Evolutionary conservation across 2,888 invertebrate species (phyloP), one percentile per base, ranked within the genome.

Genomic region (Tineola bisselliella): DNA sequence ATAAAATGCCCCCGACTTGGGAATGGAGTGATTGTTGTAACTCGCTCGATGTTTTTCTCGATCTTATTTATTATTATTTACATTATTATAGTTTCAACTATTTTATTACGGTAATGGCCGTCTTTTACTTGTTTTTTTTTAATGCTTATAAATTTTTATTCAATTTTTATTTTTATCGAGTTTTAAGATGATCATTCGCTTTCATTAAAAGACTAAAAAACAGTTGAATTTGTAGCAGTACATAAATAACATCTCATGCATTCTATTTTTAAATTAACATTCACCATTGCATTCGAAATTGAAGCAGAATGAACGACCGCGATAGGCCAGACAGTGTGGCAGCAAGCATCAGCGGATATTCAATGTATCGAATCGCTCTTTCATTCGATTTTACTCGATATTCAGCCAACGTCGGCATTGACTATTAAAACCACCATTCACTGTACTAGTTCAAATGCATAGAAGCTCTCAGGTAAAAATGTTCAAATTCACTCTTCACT

Each of bases 1-100:
- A 61, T 59, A 59, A 61, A 61, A 61, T 57, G 57, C 48, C 48
- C 48, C 15, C 17, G 15, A 17, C 15, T 17, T 48, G 48, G 2
- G 17, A 17, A 13, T 13, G 15, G 48, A 48, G n/a, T 38, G 48
- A 48, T 48, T 48, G 48, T 48, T 48, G 48, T 48, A 48, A 48
- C 48, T 48, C 48, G 17, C 48, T 48, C 48, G 48, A 48, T 48
- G 48, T 48, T 48, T 48, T 48, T 48, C 17, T 48, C 48, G n/a
- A 15, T 48, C 13, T 17, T n/a, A 17, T 48, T 48, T 48, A 48
- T 48, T 17, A 15, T 48, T 48, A 48, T 48, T 48, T 48, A 15
- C 15, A 48, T 48, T 48, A 48, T 48, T 48, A 15, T 13, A 48
- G n/a, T 48, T 17, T 3, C 2, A 48, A 48, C 48, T 15, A 3